Base-by-base conservation (phyloP, 1,140 invertebrate genomes). In the Drosophila insularis region DNA sequence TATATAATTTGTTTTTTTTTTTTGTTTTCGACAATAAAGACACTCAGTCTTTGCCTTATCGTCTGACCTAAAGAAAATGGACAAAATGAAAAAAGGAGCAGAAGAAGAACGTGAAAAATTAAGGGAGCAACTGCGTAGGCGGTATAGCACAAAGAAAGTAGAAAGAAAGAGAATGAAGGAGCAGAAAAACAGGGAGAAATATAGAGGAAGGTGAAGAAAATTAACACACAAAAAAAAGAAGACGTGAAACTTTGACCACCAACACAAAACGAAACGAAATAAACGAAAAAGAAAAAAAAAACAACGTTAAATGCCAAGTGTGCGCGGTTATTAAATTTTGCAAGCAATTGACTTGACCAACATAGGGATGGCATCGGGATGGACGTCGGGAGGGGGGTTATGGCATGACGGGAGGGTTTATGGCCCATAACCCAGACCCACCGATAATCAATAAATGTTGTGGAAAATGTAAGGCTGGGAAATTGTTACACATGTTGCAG, bases 371-470 rank as follows among this genome's bases (percentile, higher is more conserved):
- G 35, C 14, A 10, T 7, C 23, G 58, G 37, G 27, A 11, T 19
- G 1, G 14, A n/a, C 32, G 2, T 11, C 7, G 32, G 1, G 32
- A 27, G 11, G 1, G 10, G 73, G 23, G 63, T 6, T 5, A 27
- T 27, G 27, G 27, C 27, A 6, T 27, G 74, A 14, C 19, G 53
- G 63, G 37, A 32, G 60, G 55, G 54, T 63, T 59, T 46, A 19
- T 37, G 58, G 56, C 31, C 55, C 39, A 35, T 35, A 46, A 46
- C 50, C 64, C 37, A 40, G 46, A 68, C 62, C 60, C 8, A 19
- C 74, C 84, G 74, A 87, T 84, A 87, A 87, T 87, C 84, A 72
- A 87, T 87, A 87, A 87, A 84, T 78, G 84, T 78, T 80, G 72
- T 80, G 77, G 77, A 80, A 87, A 89, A 77, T 79, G 59, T 72